A percentile compares a stretch with the other conserved stretches of the same genome.
These are phyloP conservation scores for Otocyon megalotis DNA, from an alignment of 2,113 vertebrate genomes.

Conservation along the genomic window DNA sequence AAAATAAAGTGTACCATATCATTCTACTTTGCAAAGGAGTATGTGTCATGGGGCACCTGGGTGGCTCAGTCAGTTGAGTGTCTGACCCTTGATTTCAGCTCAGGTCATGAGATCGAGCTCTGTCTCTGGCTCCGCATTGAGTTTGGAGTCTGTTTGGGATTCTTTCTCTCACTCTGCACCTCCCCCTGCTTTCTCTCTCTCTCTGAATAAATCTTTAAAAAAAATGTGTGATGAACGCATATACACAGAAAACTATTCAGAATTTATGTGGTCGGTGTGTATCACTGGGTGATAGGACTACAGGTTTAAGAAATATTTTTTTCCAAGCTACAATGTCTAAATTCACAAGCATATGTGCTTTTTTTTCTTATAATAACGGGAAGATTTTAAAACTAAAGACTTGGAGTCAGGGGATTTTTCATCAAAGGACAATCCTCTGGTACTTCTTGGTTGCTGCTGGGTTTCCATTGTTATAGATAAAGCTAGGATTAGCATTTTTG, in stretches of 20 bases:
- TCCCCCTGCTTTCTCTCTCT: no score
- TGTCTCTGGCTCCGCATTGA: no score
- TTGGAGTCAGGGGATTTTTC: not conserved
- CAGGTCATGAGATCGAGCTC: not conserved
- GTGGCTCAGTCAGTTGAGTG: not conserved
- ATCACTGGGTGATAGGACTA: not conserved
- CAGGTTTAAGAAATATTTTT: not conserved
- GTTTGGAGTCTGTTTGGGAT: no score
- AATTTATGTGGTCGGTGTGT: not conserved
- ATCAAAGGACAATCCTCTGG: not conserved
- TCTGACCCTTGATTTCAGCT: not conserved
- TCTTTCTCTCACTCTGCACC: no score
- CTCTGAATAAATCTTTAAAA: not conserved
- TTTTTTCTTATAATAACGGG: not conserved
- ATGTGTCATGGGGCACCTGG: not conserved
- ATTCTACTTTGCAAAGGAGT: not conserved
- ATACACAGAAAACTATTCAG: not conserved
- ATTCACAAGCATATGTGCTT: not conserved
- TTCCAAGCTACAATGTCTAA: not conserved
- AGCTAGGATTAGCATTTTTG: not conserved
- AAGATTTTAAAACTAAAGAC: not conserved
- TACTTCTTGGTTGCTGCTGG: not conserved
- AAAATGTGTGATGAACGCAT: not conserved
- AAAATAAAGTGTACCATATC: not conserved
- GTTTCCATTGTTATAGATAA: not conserved